Base-by-base conservation (phyloP, 2,888 invertebrate genomes). In the Rosalia funebris region DNA sequence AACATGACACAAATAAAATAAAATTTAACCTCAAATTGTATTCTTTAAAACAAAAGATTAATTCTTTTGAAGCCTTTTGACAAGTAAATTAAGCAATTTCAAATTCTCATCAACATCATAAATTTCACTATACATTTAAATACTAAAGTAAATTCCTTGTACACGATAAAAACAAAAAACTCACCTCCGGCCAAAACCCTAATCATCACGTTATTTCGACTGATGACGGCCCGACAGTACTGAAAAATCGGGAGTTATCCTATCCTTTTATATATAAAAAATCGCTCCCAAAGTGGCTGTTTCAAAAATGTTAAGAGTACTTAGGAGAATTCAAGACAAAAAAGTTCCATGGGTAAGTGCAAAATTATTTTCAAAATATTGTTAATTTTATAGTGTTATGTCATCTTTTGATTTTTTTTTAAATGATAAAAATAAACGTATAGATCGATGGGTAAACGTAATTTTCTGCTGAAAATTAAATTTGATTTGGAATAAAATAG, bases 301-400 rank as follows among this genome's bases (percentile, higher is more conserved):
- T 68, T 68, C 69, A 62, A 60, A 78, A 68, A 81, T 80, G 80
- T 76, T 78, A 66, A 75, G 78, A 72, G 67, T 78, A 57, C 62
- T 77, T 47, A 64, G 68, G 50, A 73, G 69, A 54, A 71, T 74
- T 57, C 66, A 73, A 58, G 65, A 70, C 48, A 73, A 72, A 70
- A 75, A 72, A 67, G 58, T 74, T 36, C 66, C 68, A 68, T 69
- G 72, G 74, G 79, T 78, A 71, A 77, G 77, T 65, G 52, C 11
- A 3, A 55, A 17, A 37, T 48, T 25, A 58, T 42, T 46, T 52
- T 54, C 14, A 1, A 20, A 20, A 45, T 45, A 25, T 31, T 45
- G 15, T 19, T 20, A 44, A 45, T 17, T 15, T 31, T 31, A 31
- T 7, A 32, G 56, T 45, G 71, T 75, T 74, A 75, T 75, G 76